Base-by-base conservation (phyloP, 2,113 vertebrate species). In the Psittacula cyanocephala region DNA sequence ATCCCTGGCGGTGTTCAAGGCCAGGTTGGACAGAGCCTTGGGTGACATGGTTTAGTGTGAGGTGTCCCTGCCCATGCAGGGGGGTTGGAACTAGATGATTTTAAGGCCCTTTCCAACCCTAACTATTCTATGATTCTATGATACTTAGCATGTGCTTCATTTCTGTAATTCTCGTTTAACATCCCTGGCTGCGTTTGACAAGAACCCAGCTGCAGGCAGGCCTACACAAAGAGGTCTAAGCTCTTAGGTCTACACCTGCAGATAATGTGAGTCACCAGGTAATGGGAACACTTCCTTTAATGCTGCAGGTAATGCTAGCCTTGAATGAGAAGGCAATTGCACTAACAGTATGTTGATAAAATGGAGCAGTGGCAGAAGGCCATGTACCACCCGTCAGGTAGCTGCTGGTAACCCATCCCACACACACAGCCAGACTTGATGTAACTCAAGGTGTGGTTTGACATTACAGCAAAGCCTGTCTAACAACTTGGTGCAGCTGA, bases 361-460 rank as follows among this genome's bases (percentile, higher is more conserved):
- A 28, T 1, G 6, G 33, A 64, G 74, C 74, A 16, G 29, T 65
- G 84, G 80, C 84, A 80, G 69, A 47, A n/a, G 62, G 93, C 81
- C 70, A 35, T 17, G 76, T 41, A 39, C 76, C 13, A 1, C 93
- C 71, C 9, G 1, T 57, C 59, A 33, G 59, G 60, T 33, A 68
- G 52, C 75, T 81, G 64, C 28, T 16, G 87, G 75, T 27, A 80
- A 88, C 85, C 13, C 1, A 4, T 65, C 88, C 88, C 85, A 68
- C 67, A 2, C 74, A 13, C 67, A 10, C 3, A 19, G 0, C 74
- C 70, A 3, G 2, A 18, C 67, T 57, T 43, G 49, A 24, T 62
- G 88, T 28, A 88, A 86, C 79, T 65, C 75, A 52, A 93, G 90
- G 95, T 70, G 95, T 94, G 94, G 84, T 81, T 25, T 91, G 82